Percentiles rank a stretch among this genome's conserved stretches.
These are phyloP conservation scores for Diabrotica undecimpunctata DNA, from an alignment of 1,140 invertebrate genomes.

Conservation along the genomic window DNA sequence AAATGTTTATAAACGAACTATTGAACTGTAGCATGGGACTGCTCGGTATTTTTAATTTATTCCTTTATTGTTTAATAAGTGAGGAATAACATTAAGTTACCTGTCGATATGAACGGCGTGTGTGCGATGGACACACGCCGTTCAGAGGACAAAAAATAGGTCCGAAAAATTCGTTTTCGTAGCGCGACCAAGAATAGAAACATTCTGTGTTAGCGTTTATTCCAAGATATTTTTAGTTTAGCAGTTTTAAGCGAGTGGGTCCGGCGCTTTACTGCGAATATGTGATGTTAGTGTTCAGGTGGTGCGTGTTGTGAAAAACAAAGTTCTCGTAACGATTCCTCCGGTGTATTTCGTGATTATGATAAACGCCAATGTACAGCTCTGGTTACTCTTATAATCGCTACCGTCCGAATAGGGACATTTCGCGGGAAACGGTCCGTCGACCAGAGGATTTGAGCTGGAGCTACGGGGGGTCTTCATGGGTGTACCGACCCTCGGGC, in stretches of 20 bases:
- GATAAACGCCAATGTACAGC: conserved; percentile 37
- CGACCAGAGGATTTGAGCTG: conserved; percentile 25
- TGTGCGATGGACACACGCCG: too few species aligned
- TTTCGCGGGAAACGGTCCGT: conserved; percentile 23
- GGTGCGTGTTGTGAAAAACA: conserved; percentile 8
- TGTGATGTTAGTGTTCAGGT: conserved; percentile 17
- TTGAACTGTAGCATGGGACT: neutral
- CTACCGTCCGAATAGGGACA: conserved; percentile 36
- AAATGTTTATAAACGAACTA: neutral
- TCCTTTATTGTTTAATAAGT: neutral
- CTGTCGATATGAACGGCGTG: neutral
- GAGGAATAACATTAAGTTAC: neutral
- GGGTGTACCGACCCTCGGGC: conserved; percentile 12
- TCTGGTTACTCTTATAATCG: conserved; percentile 37
- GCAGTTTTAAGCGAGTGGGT: conserved; percentile 44
- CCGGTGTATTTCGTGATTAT: conserved; percentile 13
- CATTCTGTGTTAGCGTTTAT: conserved; percentile 10
- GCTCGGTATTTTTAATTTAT: neutral
- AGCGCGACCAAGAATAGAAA: conserved; percentile 21
- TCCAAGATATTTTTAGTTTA: conserved; percentile 46
- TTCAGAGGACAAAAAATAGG: neutral
- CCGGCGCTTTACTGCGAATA: conserved; percentile 7
- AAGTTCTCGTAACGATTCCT: neutral
- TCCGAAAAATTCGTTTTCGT: neutral
- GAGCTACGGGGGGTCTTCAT: conserved; percentile 9